phyloP scores from a whole-genome alignment of 92 coral and sea anemone genomes.

The Galaxea fascicularis region DNA sequence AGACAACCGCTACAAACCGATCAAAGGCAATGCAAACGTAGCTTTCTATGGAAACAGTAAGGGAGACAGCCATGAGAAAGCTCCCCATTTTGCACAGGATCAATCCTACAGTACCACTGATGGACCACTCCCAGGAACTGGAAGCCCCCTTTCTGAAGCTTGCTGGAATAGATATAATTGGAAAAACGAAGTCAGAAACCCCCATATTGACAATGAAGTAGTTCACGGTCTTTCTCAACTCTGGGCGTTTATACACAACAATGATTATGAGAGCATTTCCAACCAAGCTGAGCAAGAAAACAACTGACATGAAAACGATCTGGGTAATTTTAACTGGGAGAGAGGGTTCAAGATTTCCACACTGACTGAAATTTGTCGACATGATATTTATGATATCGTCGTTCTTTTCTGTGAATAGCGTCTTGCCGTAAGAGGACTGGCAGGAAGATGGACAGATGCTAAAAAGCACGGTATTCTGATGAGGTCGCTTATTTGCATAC shows the following conservation, averaged over 20 bases:
- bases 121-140: background rate
- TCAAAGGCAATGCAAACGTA: constrained; percentile 1
- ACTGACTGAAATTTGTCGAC: no score
- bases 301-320: no score
- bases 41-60: background rate
- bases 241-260: background rate
- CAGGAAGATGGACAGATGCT: no score
- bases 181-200: background rate
- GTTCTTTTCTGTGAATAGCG: no score
- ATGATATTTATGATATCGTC: no score
- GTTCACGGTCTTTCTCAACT: background rate
- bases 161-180: background rate
- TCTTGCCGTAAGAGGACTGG: no score
- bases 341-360: no score
- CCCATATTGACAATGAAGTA: constrained; percentile 23
- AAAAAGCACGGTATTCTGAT: no score
- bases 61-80: background rate
- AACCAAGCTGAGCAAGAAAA: background rate
- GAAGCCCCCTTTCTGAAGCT: background rate
- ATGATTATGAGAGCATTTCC: background rate
- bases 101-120: background rate
- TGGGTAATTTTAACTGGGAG: no score
- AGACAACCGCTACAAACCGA: constrained; percentile 3
- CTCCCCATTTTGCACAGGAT: background rate
- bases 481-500: no score